Conservation (phyloP, 2,888 invertebrate genomes). For the Drosophila kokeensis region DNA sequence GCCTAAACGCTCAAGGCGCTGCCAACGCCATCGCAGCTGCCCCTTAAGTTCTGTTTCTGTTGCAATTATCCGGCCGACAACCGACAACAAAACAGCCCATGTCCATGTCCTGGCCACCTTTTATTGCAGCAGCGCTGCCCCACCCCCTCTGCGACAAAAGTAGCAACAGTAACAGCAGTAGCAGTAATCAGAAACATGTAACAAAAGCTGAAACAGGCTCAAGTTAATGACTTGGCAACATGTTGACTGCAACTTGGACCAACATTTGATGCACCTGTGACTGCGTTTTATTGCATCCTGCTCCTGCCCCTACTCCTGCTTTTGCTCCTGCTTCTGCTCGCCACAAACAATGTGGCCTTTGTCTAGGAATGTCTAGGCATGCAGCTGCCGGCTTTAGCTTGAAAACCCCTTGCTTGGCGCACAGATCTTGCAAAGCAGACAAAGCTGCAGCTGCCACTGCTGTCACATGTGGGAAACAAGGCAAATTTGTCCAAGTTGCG, state of each 20-base stretch:
- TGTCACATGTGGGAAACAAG: conserved; percentile 36
- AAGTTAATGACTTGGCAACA: conserved; percentile 80
- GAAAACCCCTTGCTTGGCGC: conserved; percentile 12
- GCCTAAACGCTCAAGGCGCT: conserved; percentile 76
- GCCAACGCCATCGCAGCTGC: conserved; percentile 43
- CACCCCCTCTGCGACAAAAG: conserved; percentile 4
- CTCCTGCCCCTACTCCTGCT: conserved; percentile 7
- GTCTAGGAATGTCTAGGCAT: conserved; percentile 43
- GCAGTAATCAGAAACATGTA: conserved; percentile 74
- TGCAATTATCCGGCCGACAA: conserved; percentile 65
- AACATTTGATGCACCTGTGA: conserved; percentile 71
- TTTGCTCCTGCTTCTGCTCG: background rate
- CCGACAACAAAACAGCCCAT: conserved; percentile 54
- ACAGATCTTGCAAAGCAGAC: conserved; percentile 22
- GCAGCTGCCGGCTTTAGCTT: conserved; percentile 50
- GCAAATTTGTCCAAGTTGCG: conserved; percentile 63
- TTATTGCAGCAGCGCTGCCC: conserved; percentile 46
- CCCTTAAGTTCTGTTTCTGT: conserved; percentile 48
- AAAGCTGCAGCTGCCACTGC: conserved; percentile 33
- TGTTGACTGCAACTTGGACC: conserved; percentile 63
- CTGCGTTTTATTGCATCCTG: conserved; percentile 79
- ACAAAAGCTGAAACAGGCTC: conserved; percentile 78
- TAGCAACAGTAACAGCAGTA: conserved; percentile 4
- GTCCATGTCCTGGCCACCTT: conserved; percentile 68
- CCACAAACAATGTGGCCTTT: conserved; percentile 14